phyloP scores from a whole-genome alignment of 2,888 invertebrate species.

The Gasteruption jaculator region DNA sequence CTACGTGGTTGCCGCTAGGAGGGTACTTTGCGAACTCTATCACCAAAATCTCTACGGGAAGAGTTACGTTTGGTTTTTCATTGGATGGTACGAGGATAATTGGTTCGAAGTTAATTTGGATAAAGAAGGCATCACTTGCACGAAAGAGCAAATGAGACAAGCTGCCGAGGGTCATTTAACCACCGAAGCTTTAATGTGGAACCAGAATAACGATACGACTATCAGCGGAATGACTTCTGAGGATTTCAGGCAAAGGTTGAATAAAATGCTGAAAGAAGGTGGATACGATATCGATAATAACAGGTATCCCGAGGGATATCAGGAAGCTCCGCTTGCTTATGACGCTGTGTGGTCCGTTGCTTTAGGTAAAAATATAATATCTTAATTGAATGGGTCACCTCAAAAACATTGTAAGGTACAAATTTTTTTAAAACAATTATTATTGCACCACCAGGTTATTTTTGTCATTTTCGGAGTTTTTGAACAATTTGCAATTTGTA shows the following conservation, averaged over 20 bases:
- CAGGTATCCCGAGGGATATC: conserved; percentile 88
- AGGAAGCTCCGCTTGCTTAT: conserved; percentile 97
- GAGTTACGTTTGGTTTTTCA: conserved; percentile 98
- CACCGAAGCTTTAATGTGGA: conserved; percentile 98
- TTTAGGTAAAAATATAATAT: conserved; percentile 73
- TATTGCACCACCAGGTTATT: too few relatives aligned
- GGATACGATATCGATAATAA: conserved; percentile 84
- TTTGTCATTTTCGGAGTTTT: too few relatives aligned
- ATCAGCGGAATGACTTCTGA: conserved; percentile 94
- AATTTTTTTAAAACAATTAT: too few relatives aligned
- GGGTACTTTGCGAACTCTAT: conserved; percentile 95
- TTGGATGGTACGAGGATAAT: conserved; percentile 99
- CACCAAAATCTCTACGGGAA: conserved; percentile 91
- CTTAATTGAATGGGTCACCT: too few relatives aligned
- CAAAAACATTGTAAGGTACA: too few relatives aligned
- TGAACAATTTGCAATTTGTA: too few relatives aligned
- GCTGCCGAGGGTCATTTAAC: conserved; percentile 98
- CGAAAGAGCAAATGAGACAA: conserved; percentile 85
- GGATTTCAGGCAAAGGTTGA: conserved; percentile 82
- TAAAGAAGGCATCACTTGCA: conserved; percentile 86
- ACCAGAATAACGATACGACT: conserved; percentile 90
- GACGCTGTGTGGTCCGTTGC: conserved; percentile 99
- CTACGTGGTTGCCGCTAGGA: conserved; percentile 94
- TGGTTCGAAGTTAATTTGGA: conserved; percentile 92
- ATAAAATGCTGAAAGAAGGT: conserved; percentile 72